Base-by-base conservation (phyloP, 1,140 invertebrate genomes). In the Ephestia elutella region DNA sequence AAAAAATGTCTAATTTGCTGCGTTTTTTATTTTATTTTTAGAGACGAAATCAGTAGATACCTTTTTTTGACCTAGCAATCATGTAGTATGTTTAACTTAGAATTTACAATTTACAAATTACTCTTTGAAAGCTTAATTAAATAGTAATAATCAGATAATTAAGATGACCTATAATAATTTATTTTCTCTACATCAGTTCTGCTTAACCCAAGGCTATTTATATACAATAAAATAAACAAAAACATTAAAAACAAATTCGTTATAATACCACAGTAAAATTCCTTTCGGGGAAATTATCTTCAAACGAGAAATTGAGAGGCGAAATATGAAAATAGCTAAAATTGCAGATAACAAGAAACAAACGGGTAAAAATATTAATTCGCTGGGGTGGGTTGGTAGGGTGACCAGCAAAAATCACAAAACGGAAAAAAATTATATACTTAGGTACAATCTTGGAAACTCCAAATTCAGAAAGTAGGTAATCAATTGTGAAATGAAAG, bases 331-430 rank as follows among this genome's bases (percentile, higher is more conserved):
- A 57, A 64, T 62, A 59, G 38, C 63, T 56, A 59, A 65, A 63
- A 66, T 67, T 63, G 35, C 60, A 58, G 57, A 62, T 68, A 62
- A 57, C 63, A 63, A 63, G 63, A 64, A 53, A 53, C 50, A 53
- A 70, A 59, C 44, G 59, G 44, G 49, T 55, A 73, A 78, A 80
- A 82, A 84, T 77, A 75, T 75, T 63, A 79, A 73, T 72, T 68
- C 62, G 53, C 44, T 63, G 66, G 66, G 63, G 51, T 35, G 53
- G 60, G 30, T 19, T 15, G n/a, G 20, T 13, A 28, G 44, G 55
- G 55, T 28, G 20, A 21, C 38, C 38, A 44, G 13, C n/a, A 15
- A 15, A 3, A 15, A 15, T 2, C 2, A 5, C 5, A 17, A 15
- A 44, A 32, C 9, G 1, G 30, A 11, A 1, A 32, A 7, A 5